Percentiles rank a stretch among this genome's conserved stretches.
Evolutionary conservation across 2,113 vertebrate genomes (phyloP).

Genomic region (Pimephales promelas): DNA sequence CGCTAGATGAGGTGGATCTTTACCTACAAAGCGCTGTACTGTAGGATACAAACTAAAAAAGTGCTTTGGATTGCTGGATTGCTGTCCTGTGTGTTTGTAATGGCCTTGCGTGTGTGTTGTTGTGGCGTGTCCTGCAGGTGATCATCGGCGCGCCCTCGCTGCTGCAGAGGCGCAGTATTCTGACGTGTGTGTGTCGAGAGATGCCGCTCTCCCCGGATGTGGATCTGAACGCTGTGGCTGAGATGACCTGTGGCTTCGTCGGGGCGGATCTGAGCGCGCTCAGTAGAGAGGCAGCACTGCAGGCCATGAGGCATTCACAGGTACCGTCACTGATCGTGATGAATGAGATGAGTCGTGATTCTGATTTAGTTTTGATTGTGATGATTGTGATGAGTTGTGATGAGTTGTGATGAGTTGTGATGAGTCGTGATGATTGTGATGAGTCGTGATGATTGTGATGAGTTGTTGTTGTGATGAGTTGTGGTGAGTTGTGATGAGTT

Average conservation of each 20-base stretch:
- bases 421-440: neutral
- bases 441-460: no score
- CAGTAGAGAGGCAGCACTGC: slow-evolving; percentile 90
- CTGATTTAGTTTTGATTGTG: no score
- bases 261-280: slow-evolving; percentile 92
- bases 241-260: slow-evolving; percentile 87
- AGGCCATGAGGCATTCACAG: slow-evolving; percentile 78
- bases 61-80: no score
- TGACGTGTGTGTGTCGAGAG: slow-evolving; percentile 78
- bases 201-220: slow-evolving; percentile 80
- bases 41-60: no score
- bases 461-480: no score
- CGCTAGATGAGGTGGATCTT: no score
- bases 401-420: no score
- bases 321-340: slow-evolving; percentile 63
- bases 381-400: no score
- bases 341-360: no score
- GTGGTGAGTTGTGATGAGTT: no score
- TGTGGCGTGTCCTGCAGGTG: slow-evolving; percentile 71
- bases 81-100: no score
- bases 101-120: neutral
- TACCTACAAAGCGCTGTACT: no score
- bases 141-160: slow-evolving; percentile 87
- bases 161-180: slow-evolving; percentile 83
- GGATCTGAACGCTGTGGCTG: slow-evolving; percentile 80